Evolutionary conservation across 2,113 vertebrate species (phyloP).

Genomic region (Elephas maximus): DNA sequence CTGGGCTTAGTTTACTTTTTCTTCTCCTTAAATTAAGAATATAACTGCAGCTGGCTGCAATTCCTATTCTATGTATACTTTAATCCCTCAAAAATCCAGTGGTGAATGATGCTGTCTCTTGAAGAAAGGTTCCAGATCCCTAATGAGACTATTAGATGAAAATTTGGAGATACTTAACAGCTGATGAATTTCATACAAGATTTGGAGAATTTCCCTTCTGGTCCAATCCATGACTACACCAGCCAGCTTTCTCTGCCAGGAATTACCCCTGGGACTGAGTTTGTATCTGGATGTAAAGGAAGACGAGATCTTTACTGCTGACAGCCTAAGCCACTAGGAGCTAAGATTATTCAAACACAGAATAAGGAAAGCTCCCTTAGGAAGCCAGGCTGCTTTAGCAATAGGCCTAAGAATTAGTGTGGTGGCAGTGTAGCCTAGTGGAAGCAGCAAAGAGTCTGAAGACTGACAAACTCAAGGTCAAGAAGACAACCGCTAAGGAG

Average conservation of each 20-base stretch:
- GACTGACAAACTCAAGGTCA: not conserved
- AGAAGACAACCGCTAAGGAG: not conserved
- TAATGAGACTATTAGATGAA: slow-evolving; percentile 80
- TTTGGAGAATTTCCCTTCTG: slow-evolving; percentile 72
- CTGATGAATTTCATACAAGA: slow-evolving; percentile 79
- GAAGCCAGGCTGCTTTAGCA: slow-evolving; percentile 43
- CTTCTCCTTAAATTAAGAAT: slow-evolving; percentile 70
- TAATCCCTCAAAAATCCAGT: slow-evolving; percentile 76
- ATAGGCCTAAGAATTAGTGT: slow-evolving; percentile 55
- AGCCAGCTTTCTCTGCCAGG: slow-evolving; percentile 73
- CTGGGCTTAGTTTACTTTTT: slow-evolving; percentile 58
- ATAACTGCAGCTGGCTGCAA: slow-evolving; percentile 65
- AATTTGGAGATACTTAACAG: slow-evolving; percentile 79
- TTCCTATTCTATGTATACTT: slow-evolving; percentile 31
- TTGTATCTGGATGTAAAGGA: slow-evolving; percentile 71
- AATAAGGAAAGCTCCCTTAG: slow-evolving; percentile 68
- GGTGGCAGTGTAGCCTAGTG: slow-evolving; percentile 52
- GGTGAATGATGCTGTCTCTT: slow-evolving; percentile 71
- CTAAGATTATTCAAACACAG: slow-evolving; percentile 77
- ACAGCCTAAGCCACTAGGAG: slow-evolving; percentile 77
- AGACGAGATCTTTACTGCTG: slow-evolving; percentile 79
- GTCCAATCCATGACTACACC: slow-evolving; percentile 66
- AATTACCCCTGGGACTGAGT: slow-evolving; percentile 67
- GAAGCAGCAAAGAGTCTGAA: slow-evolving; percentile 32
- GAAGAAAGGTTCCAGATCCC: slow-evolving; percentile 79